These are phyloP conservation scores for Lepidochrysops patricia DNA, from an alignment of 2,888 invertebrate genomes.

Conservation along the genomic window DNA sequence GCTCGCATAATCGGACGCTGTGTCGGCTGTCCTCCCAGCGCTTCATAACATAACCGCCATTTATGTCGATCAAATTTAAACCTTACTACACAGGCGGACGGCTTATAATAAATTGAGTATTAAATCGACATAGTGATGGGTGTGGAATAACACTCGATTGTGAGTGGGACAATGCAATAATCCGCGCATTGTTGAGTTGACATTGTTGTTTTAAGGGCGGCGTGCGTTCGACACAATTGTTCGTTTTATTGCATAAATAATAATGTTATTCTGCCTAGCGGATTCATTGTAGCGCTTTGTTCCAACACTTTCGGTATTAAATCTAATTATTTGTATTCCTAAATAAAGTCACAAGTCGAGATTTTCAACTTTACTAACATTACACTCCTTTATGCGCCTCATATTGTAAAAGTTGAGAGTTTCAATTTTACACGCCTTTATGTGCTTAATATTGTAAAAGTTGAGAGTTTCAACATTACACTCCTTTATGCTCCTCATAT, in stretches of 20 bases:
- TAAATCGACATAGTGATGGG: conserved; percentile 41
- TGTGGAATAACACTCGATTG: conserved; percentile 55
- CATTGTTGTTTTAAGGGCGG: conserved; percentile 75
- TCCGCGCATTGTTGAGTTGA: conserved; percentile 71
- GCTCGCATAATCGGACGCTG: conserved; percentile 68
- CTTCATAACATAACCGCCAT: conserved; percentile 39
- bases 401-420: no score
- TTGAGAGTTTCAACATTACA: no score
- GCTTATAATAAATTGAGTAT: conserved; percentile 17
- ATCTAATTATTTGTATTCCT: conserved; percentile 27
- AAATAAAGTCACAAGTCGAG: neutral
- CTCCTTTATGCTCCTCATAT: no score
- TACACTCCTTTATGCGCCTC: no score
- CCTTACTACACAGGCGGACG: conserved; percentile 17
- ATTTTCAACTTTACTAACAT: neutral
- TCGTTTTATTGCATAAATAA: conserved; percentile 74
- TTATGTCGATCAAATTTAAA: conserved; percentile 17
- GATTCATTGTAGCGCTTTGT: conserved; percentile 57
- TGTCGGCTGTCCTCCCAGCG: conserved; percentile 41
- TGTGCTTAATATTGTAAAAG: neutral
- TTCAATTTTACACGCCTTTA: no score
- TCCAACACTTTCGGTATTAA: conserved; percentile 34
- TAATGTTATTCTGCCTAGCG: conserved; percentile 66
- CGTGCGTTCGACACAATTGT: conserved; percentile 65
- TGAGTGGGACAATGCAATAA: conserved; percentile 73